Conservation (phyloP, 2,797 vertebrate genomes). For the Acanthurus leucopareius region DNA sequence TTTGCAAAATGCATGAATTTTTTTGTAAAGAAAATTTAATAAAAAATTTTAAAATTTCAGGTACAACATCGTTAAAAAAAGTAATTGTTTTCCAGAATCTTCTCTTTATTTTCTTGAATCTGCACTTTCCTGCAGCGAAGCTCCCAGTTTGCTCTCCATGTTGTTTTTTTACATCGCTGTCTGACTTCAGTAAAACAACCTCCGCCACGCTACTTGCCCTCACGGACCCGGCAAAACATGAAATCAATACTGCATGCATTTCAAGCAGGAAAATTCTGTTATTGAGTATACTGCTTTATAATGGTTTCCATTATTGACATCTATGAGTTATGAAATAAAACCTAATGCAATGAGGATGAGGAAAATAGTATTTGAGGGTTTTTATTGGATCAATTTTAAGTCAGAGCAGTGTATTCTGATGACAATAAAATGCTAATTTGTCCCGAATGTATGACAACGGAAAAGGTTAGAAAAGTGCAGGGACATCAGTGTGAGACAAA, state of each 20-base stretch:
- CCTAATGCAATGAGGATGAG: conserved; percentile 85
- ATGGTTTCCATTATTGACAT: conserved; percentile 87
- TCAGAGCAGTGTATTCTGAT: conserved; percentile 71
- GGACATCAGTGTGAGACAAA: conserved; percentile 54
- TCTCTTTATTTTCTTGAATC: conserved; percentile 11
- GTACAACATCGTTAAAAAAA: no score
- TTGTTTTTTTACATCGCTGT: conserved; percentile 70
- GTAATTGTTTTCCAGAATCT: no score
- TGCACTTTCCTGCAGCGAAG: conserved; percentile 37
- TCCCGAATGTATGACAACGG: conserved; percentile 46
- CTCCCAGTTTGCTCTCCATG: conserved; percentile 41
- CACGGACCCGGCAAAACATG: conserved; percentile 88
- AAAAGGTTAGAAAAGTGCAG: conserved; percentile 74
- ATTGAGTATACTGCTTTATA: conserved; percentile 85
- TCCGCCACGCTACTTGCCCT: conserved; percentile 81
- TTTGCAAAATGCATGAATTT: background rate
- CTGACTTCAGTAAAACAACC: conserved; percentile 79
- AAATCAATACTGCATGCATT: conserved; percentile 87
- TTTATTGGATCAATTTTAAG: conserved; percentile 84
- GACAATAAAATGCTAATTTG: conserved; percentile 82
- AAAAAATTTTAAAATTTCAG: no score
- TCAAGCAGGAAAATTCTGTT: conserved; percentile 86
- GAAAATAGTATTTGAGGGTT: conserved; percentile 83
- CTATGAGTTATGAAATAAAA: conserved; percentile 87
- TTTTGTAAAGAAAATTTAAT: background rate